Conservation (phyloP, 2,113 vertebrate genomes). For the Euleptes europaea region DNA sequence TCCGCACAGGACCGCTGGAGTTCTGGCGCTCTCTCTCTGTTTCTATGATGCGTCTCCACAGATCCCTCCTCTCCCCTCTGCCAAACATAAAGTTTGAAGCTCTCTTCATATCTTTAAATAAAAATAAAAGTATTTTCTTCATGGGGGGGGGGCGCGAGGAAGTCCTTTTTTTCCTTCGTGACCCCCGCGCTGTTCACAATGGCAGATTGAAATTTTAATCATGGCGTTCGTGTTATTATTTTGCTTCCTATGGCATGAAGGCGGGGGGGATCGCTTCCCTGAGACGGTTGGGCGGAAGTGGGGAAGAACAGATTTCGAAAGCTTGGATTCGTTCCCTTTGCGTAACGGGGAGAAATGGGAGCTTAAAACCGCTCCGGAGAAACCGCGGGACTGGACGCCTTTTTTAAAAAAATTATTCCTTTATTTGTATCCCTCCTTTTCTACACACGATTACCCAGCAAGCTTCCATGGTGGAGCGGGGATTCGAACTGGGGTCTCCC, state of each 20-base stretch:
- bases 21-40: slow-evolving; percentile 21
- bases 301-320: no score
- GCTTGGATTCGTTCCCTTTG: no score
- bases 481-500: no score
- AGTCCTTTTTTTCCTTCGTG: background rate
- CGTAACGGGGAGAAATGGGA: no score
- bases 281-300: background rate
- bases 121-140: background rate
- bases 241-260: background rate
- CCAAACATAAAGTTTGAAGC: no score
- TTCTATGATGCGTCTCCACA: slow-evolving; percentile 16
- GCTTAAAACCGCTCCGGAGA: no score
- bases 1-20: slow-evolving; percentile 27
- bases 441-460: no score
- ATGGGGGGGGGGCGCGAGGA: background rate
- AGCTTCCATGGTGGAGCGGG: no score
- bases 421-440: no score
- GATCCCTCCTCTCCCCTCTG: background rate
- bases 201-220: background rate
- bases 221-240: background rate
- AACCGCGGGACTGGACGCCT: background rate
- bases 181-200: background rate
- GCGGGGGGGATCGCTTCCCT: background rate
- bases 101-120: background rate
- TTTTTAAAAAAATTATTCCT: no score